Base-by-base conservation (phyloP, 2,797 vertebrate genomes). In the Myotis vivesi region DNA sequence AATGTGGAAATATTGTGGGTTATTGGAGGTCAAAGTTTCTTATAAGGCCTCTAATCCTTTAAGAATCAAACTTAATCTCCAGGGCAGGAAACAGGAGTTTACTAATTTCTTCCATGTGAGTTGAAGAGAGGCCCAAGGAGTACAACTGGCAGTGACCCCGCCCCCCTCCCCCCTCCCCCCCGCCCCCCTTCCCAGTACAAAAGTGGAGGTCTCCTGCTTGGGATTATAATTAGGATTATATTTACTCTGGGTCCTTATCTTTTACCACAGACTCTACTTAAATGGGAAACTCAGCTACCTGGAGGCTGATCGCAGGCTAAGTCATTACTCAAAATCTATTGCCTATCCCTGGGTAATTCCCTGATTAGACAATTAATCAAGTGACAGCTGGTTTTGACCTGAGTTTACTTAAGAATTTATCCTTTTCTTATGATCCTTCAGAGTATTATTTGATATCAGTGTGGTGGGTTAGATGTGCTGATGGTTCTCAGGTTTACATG, bases 191-290 rank as follows among this genome's bases (percentile, higher is more conserved):
- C 46, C 20, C 17, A 62, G n/a, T 38, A 49, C 64, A 68, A 80
- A 92, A 76, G 53, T 44, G 15, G n/a, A 73, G 38, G 25, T 81
- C 28, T 44, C 55, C 41, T 84, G n/a, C 9, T 33, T 80, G 19
- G 59, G 10, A 71, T 49, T 86, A 16, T 66, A 88, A 94, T 91
- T 91, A 91, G 73, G 79, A 94, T 94, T 95, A 90, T 81, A 36
- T 94, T 91, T 86, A 38, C 28, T 28, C 30, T 88, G 10, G 2
- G 25, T 28, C 75, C 80, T 94, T 93, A 91, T 96, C 79, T 94
- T 30, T 89, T 36, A 76, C 33, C 38, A 81, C 66, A 97, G 86
- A 92, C 38, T 64, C 23, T 90, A 88, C 51, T 91, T 68, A 75
- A 93, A 89, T 30, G 33, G 82, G 20, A 95, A 94, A 88, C 38